Base-by-base conservation (phyloP, 1,140 invertebrate species). In the Ruditapes philippinarum region DNA sequence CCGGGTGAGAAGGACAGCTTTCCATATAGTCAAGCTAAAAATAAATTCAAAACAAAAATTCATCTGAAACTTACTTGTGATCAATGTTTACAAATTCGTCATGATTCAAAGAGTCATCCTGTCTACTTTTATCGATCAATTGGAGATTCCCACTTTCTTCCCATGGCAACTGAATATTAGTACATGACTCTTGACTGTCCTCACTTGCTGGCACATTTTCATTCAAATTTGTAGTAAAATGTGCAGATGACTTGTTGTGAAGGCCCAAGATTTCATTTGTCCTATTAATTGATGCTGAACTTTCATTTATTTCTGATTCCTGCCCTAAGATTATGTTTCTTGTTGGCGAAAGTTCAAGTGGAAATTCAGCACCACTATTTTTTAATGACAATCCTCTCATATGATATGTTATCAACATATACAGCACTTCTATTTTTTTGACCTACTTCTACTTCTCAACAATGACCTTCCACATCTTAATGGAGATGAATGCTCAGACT, bases 51-150 rank as follows among this genome's bases (percentile, higher is more conserved):
- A n/a, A n/a, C n/a, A n/a, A n/a, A n/a, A n/a, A n/a, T n/a, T n/a
- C n/a, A n/a, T n/a, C n/a, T n/a, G n/a, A n/a, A n/a, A 49, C 68
- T 74, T 88, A 88, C 85, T 73, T 88, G 28, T 88, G 85, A 62
- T 88, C 85, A 70, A 88, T 88, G 25, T 88, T 88, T 25, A 88
- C 45, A 70, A 88, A 88, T 49, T 88, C 85, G 33, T 88, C 85
- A 79, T 88, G 85, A 45, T 79, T 88, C 33, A 88, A 73, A 70
- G 74, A 80, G 38, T 88, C 85, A 80, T 88, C 51, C 45, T 38
- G 79, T 25, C 31, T 78, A 51, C n/a, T 54, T 0, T 49, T 51
- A 33, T 78, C 74, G 33, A 17, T 1, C 17, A 49, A 78, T 31
- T 84, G 40, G 42, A n/a, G n/a, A 19, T 65, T 70, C 25, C 33